Percentiles rank a stretch among this genome's conserved stretches.
Conservation (phyloP, 2,888 invertebrate species). For the Epirrhoe tristata region DNA sequence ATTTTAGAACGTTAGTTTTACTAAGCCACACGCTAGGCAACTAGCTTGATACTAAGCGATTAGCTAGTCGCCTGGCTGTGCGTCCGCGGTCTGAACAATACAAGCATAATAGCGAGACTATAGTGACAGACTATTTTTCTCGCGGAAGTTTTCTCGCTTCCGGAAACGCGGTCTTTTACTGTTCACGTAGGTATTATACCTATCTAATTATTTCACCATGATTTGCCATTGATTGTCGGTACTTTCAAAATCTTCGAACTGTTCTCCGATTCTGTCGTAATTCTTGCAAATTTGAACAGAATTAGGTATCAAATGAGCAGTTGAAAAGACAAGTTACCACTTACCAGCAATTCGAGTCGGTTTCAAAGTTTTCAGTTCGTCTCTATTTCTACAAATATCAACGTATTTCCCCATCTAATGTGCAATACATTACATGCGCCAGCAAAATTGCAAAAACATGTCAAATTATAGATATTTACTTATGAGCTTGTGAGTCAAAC, state of each 20-base stretch:
- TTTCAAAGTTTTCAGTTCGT: not conserved
- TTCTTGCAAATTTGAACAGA: not conserved
- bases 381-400: slow-evolving; percentile 29
- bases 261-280: not conserved
- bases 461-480: slow-evolving; percentile 30
- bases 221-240: no score
- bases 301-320: not conserved
- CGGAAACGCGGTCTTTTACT: no score
- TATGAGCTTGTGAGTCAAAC: slow-evolving; percentile 27
- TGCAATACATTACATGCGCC: slow-evolving; percentile 27
- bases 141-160: no score
- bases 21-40: no score
- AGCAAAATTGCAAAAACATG: slow-evolving; percentile 28
- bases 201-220: no score
- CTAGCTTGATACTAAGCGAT: no score
- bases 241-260: not conserved
- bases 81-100: no score
- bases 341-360: not conserved
- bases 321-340: not conserved
- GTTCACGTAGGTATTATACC: no score
- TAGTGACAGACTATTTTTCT: no score
- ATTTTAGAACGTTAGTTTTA: no score
- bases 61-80: no score
- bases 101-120: no score
- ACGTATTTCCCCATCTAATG: slow-evolving; percentile 26